Conservation (phyloP, 2,888 invertebrate species). For the Physocephala rufipes region DNA sequence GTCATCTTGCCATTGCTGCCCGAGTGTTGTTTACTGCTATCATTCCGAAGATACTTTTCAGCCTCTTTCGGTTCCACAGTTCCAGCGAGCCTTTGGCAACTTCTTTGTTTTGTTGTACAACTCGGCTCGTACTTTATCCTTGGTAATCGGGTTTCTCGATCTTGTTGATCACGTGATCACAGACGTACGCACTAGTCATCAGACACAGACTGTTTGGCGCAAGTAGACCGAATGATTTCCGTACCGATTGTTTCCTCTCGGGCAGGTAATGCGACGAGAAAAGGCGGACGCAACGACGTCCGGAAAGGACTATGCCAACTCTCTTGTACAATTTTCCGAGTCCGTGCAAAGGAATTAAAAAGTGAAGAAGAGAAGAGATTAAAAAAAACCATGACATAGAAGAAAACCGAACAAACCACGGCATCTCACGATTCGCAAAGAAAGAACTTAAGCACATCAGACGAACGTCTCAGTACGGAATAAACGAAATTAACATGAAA, state of each 20-base stretch:
- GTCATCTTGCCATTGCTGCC: slow-evolving; percentile 32
- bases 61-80: slow-evolving; percentile 34
- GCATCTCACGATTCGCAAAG: slow-evolving; percentile 33
- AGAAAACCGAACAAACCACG: slow-evolving; percentile 29
- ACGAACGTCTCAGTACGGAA: not conserved
- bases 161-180: slow-evolving; percentile 18
- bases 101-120: not conserved
- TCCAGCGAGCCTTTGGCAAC: not conserved
- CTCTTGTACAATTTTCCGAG: not conserved
- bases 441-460: slow-evolving; percentile 30
- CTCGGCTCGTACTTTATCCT: slow-evolving; percentile 25
- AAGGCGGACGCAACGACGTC: not conserved
- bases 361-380: not conserved
- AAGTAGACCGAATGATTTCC: slow-evolving; percentile 22
- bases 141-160: slow-evolving; percentile 33
- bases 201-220: slow-evolving; percentile 36
- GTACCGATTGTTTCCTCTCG: not conserved
- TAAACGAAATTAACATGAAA: not conserved
- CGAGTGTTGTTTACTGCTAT: slow-evolving; percentile 37
- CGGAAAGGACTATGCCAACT: not conserved
- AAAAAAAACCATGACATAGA: not conserved
- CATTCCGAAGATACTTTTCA: slow-evolving; percentile 45
- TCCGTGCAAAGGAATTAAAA: not conserved
- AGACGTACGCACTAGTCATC: slow-evolving; percentile 30
- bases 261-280: not conserved